Conservation (phyloP, 1,140 invertebrate genomes). For the Ericerus pela region DNA sequence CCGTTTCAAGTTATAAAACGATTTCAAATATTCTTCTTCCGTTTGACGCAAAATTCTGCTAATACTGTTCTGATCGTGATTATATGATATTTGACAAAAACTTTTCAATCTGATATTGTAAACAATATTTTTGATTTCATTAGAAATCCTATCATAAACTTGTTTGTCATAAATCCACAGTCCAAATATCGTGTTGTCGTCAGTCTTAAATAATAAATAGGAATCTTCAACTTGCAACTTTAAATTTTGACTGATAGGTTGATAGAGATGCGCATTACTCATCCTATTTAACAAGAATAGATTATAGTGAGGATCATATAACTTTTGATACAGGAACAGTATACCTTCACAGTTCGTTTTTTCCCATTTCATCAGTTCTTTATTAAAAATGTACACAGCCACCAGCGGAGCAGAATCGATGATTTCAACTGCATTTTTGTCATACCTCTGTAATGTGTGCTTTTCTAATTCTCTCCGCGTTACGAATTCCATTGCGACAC, state of each 20-base stretch:
- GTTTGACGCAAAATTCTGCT: neutral
- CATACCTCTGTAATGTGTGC: neutral
- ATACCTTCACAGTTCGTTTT: constrained; percentile 3
- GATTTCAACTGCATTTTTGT: neutral
- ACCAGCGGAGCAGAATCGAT: neutral
- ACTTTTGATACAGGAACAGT: neutral
- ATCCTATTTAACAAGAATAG: neutral
- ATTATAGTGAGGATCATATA: neutral
- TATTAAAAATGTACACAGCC: neutral
- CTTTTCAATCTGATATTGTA: neutral
- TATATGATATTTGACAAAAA: neutral
- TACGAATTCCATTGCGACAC: neutral
- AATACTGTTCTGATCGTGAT: neutral
- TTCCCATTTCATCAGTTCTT: neutral
- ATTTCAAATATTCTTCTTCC: neutral
- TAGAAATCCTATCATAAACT: neutral
- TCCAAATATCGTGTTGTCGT: neutral
- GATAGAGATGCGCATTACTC: neutral
- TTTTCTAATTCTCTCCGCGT: neutral
- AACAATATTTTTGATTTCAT: neutral
- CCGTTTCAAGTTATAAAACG: neutral
- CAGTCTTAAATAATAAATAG: constrained; percentile 2
- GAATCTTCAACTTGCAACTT: neutral
- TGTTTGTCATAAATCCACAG: neutral
- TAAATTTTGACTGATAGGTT: neutral